Evolutionary conservation across 2,888 invertebrate genomes (phyloP).

Genomic region (Ornithoptera priamus): DNA sequence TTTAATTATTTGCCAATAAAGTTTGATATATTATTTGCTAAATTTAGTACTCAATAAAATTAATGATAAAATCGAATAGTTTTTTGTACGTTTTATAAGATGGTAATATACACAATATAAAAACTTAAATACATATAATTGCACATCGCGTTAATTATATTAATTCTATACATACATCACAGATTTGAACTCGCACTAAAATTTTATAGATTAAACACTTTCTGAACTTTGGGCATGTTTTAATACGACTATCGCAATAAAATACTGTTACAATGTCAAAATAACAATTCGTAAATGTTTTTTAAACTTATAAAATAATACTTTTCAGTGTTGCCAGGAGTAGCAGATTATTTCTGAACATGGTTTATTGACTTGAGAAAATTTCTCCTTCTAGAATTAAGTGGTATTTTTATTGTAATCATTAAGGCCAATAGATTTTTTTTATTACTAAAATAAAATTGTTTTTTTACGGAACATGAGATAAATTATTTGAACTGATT

Average conservation of each 20-base stretch:
- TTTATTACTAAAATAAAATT: no score
- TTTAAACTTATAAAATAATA: background rate
- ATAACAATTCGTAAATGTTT: background rate
- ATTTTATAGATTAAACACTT: conserved; percentile 30
- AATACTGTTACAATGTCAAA: background rate
- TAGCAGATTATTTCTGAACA: background rate
- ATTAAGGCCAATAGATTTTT: no score
- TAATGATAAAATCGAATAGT: background rate
- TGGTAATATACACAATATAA: conserved; percentile 7
- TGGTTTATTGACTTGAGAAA: no score
- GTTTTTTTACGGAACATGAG: no score
- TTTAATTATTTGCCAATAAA: background rate
- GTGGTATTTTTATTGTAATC: no score
- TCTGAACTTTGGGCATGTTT: conserved; percentile 13
- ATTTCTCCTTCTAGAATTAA: no score
- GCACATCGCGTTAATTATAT: conserved; percentile 32
- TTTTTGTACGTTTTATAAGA: background rate
- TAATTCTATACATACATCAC: conserved; percentile 46
- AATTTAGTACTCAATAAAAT: background rate
- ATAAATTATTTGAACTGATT: no score
- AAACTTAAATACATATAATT: conserved; percentile 32
- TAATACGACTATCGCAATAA: conserved; percentile 14
- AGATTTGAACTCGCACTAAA: conserved; percentile 48
- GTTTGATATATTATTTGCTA: background rate
- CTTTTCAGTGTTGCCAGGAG: background rate